Percentiles rank a stretch among this genome's conserved stretches.
Conservation (phyloP, 2,113 vertebrate species). For the Scortum barcoo region DNA sequence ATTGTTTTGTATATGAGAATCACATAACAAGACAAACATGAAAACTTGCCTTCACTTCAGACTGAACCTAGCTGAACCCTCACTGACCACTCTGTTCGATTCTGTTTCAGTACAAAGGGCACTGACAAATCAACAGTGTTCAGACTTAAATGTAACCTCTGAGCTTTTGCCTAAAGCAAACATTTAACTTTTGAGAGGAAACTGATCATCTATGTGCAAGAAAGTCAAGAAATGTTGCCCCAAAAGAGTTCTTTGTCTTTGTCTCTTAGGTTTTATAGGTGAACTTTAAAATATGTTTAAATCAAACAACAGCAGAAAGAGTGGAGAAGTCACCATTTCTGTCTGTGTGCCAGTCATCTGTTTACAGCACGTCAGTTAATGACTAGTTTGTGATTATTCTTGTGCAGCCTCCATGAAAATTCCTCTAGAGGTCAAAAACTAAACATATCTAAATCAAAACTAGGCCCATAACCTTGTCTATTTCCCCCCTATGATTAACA, state of each 20-base stretch:
- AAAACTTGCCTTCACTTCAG: background rate
- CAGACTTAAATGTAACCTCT: background rate
- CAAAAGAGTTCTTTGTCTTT: background rate
- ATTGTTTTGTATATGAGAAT: too few relatives aligned
- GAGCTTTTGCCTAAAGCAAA: background rate
- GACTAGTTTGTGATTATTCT: too few relatives aligned
- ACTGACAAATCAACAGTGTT: constrained; percentile 17
- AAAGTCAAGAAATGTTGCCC: background rate
- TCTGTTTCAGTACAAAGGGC: constrained; percentile 23
- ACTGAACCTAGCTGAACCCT: background rate
- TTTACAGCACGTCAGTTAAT: too few relatives aligned
- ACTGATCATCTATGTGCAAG: background rate
- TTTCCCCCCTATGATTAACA: background rate
- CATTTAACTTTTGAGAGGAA: background rate
- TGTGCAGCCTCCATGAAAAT: too few relatives aligned
- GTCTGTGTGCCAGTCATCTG: too few relatives aligned
- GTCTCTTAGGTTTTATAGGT: background rate
- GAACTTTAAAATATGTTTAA: background rate
- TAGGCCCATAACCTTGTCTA: too few relatives aligned
- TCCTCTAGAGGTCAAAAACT: too few relatives aligned
- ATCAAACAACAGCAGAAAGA: background rate
- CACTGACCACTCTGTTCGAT: background rate
- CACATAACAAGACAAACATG: background rate
- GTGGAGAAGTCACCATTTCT: background rate
- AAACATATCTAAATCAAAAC: too few relatives aligned